A percentile compares a stretch with the other conserved stretches of the same genome.
These are phyloP conservation scores for Andricus curvator DNA, from an alignment of 2,888 invertebrate genomes.

Conservation along the genomic window DNA sequence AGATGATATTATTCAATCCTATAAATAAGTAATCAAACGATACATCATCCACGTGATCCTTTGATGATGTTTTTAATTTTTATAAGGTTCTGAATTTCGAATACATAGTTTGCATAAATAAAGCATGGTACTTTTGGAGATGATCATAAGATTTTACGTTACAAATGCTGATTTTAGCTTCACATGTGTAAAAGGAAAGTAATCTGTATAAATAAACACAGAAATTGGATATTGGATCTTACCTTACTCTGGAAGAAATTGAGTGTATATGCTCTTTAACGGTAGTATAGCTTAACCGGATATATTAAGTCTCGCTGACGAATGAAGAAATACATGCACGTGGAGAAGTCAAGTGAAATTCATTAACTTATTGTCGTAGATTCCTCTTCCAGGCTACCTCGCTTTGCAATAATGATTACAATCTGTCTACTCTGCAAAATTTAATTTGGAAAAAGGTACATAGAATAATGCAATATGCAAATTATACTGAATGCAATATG, in stretches of 20 bases:
- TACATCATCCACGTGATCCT: too few species aligned
- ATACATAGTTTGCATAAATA: background rate
- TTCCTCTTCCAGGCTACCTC: background rate
- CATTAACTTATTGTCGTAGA: conserved; percentile 18
- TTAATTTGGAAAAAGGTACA: background rate
- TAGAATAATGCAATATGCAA: background rate
- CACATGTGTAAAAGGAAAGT: background rate
- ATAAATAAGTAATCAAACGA: background rate
- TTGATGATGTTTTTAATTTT: background rate
- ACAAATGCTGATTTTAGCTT: background rate
- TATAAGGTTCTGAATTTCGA: background rate
- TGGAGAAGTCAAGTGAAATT: conserved; percentile 13
- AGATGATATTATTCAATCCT: background rate
- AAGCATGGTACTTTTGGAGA: background rate
- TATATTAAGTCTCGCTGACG: conserved; percentile 6
- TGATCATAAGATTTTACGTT: background rate
- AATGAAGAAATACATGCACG: conserved; percentile 13
- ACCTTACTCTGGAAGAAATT: background rate
- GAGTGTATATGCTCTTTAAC: background rate
- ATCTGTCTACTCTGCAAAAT: background rate
- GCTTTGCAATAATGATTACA: background rate
- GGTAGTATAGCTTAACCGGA: conserved; percentile 12
- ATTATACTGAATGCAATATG: background rate
- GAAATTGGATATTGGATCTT: background rate
- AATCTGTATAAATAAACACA: background rate